Conservation (phyloP, 2,113 vertebrate species). For the Campylomormyrus tamandua region DNA sequence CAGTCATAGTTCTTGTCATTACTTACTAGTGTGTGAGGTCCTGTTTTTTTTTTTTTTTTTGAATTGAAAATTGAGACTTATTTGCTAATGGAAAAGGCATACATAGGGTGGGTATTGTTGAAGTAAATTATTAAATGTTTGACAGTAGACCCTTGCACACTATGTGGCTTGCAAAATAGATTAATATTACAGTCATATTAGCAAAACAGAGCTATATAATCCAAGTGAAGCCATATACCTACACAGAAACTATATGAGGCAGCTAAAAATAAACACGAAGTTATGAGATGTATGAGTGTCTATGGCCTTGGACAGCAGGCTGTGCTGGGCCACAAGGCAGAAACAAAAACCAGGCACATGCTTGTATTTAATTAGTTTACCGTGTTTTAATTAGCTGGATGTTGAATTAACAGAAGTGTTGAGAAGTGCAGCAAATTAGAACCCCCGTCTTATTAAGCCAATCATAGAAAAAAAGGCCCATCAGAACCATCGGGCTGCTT, state of each 20-base stretch:
- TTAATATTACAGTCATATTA: slow-evolving; percentile 6
- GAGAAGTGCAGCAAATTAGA: neutral
- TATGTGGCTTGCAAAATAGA: neutral
- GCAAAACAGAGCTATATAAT: neutral
- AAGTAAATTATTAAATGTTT: neutral
- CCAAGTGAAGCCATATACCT: neutral
- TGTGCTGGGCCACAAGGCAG: neutral
- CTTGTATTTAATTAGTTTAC: neutral
- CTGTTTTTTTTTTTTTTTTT: neutral
- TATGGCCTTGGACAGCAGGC: neutral
- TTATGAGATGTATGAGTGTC: neutral
- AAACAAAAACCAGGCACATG: neutral
- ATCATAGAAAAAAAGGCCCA: neutral
- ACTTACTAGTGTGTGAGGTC: neutral
- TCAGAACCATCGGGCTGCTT: too few relatives aligned
- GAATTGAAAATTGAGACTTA: neutral
- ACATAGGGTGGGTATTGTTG: neutral
- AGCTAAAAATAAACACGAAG: neutral
- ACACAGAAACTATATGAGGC: neutral
- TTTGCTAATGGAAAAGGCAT: neutral
- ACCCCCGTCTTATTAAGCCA: neutral
- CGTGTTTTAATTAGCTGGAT: neutral
- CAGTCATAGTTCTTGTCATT: neutral
- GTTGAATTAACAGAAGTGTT: neutral
- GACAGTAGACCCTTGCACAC: neutral